Conservation (phyloP, 2,888 invertebrate species). For the Peribatodes rhomboidaria region DNA sequence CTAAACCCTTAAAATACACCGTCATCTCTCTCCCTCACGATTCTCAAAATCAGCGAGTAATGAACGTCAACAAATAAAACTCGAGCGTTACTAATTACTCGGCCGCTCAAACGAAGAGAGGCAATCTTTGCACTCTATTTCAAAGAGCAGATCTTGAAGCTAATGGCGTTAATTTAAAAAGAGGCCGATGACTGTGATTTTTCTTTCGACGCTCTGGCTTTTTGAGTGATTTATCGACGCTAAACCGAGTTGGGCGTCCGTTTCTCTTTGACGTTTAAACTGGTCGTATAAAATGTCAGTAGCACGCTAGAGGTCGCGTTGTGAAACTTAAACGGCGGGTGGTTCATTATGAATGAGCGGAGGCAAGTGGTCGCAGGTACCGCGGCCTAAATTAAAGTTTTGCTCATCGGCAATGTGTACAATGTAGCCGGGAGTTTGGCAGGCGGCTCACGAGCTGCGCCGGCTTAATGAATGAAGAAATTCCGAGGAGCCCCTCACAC, state of each 20-base stretch:
- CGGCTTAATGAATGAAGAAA: constrained; percentile 85
- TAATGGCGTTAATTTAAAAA: constrained; percentile 87
- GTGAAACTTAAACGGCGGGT: constrained; percentile 76
- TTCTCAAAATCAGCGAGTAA: constrained; percentile 82
- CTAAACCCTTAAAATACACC: constrained; percentile 60
- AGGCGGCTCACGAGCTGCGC: constrained; percentile 77
- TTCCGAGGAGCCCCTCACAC: constrained; percentile 71
- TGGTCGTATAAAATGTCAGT: constrained; percentile 72
- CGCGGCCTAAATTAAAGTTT: constrained; percentile 81
- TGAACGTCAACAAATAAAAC: constrained; percentile 87
- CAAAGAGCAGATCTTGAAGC: constrained; percentile 81
- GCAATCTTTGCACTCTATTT: constrained; percentile 85
- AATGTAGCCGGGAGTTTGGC: constrained; percentile 69
- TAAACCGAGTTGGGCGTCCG: constrained; percentile 54
- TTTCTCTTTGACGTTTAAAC: constrained; percentile 54
- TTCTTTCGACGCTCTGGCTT: constrained; percentile 73
- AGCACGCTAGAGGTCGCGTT: constrained; percentile 65
- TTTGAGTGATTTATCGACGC: constrained; percentile 79
- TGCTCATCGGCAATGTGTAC: constrained; percentile 73
- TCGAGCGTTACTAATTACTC: constrained; percentile 86
- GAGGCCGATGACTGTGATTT: constrained; percentile 83
- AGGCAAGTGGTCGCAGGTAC: constrained; percentile 70
- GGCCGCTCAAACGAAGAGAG: constrained; percentile 80
- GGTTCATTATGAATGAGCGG: constrained; percentile 75
- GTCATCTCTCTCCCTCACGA: constrained; percentile 64